Conservation (phyloP, 2,888 invertebrate genomes). For the Idaea biselata region DNA sequence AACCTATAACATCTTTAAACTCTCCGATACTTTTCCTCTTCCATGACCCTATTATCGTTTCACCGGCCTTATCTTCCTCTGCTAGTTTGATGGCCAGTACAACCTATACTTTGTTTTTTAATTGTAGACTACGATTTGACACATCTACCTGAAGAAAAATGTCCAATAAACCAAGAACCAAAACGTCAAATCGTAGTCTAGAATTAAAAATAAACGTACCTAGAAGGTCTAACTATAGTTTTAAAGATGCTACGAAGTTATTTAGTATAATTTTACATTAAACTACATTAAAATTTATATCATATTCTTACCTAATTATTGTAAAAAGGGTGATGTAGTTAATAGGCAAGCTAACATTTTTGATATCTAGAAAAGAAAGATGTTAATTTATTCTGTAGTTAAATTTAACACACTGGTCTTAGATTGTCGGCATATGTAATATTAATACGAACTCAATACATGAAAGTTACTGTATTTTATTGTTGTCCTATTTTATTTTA, state of each 20-base stretch:
- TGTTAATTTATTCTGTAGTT: constrained; percentile 72
- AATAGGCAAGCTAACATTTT: constrained; percentile 39
- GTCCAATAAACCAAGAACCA: no score
- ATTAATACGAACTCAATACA: constrained; percentile 65
- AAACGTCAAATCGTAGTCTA: no score
- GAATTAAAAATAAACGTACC: no score
- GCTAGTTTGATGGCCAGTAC: no score
- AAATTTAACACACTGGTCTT: constrained; percentile 66
- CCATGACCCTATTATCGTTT: no score
- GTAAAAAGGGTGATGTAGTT: constrained; percentile 41
- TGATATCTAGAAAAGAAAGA: constrained; percentile 48
- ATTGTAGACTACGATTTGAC: no score
- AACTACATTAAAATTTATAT: constrained; percentile 10
- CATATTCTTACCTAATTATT: constrained; percentile 25
- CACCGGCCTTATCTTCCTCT: no score
- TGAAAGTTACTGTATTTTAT: constrained; percentile 3
- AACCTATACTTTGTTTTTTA: no score
- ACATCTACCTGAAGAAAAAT: no score
- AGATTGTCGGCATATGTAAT: constrained; percentile 74
- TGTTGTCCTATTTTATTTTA: background rate
- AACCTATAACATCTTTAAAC: no score
- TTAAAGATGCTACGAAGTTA: constrained; percentile 20
- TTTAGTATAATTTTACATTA: constrained; percentile 20
- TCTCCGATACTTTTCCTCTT: no score
- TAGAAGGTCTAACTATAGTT: background rate